Evolutionary conservation across 2,888 invertebrate species (phyloP), one percentile per base, ranked within the genome.

Genomic region (Drosophila multiciliata): DNA sequence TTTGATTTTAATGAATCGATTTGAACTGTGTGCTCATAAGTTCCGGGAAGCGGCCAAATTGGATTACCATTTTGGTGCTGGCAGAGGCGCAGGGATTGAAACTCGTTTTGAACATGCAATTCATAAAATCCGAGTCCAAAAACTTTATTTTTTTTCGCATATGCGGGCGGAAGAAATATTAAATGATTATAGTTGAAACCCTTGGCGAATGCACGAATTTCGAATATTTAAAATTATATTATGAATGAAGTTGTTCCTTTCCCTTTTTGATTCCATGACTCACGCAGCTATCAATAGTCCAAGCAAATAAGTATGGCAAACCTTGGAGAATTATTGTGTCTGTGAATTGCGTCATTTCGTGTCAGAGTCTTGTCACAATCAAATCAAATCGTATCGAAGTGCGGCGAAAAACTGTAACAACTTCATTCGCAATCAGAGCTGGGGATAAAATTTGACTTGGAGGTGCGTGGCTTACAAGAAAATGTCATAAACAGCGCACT

Each of bases 381-480:
- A 80, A 89, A 86, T 89, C 87, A 83, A 89, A 77, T 73, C 66
- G 63, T 33, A 73, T 66, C 68, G 59, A 38, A 38, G 54, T 57
- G 38, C 57, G 8, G 60, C 65, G 69, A 73, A 78, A 76, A 89
- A 87, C 78, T 90, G 79, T 87, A 90, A 88, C 90, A 84, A 89
- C 88, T 88, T 88, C 90, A 88, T 88, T 87, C 78, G 75, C 77
- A 83, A 75, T 73, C 63, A 76, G 82, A 79, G 54, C 64, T 61
- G 74, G 72, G 64, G 71, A 75, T 82, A 80, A 80, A 85, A 82
- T 89, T 84, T 82, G 82, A 89, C 87, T 89, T 77, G 88, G 76
- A 88, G 90, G 90, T 90, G 90, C 90, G 87, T 82, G 62, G 83
- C 76, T 83, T 89, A 90, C 88, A 90, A 85, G 82, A 89, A 88